Percentiles rank a stretch among this genome's conserved stretches.
phyloP scores from a whole-genome alignment of 2,888 invertebrate species.

The Drosophila melanocephala region DNA sequence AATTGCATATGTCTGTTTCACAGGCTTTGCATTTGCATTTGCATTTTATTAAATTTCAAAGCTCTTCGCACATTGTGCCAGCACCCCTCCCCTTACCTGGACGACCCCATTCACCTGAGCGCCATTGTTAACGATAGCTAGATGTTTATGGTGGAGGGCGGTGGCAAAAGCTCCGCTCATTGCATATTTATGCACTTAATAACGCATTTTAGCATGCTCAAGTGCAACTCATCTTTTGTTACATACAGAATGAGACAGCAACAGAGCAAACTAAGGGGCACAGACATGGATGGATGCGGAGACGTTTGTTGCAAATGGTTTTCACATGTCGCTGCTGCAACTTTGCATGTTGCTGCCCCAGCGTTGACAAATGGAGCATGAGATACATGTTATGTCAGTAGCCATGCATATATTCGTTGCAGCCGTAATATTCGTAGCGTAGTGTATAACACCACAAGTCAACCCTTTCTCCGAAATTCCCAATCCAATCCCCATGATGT shows the following conservation, averaged over 20 bases:
- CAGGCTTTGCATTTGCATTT: constrained; percentile 76
- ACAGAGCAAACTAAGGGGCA: constrained; percentile 2
- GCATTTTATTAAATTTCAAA: constrained; percentile 81
- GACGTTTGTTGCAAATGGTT: constrained; percentile 38
- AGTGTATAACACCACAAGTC: background rate
- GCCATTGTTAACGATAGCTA: constrained; percentile 52
- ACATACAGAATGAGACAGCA: constrained; percentile 37
- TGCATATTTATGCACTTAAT: constrained; percentile 83
- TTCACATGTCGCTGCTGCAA: constrained; percentile 41
- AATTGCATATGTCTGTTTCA: constrained; percentile 62
- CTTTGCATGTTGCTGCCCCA: constrained; percentile 5
- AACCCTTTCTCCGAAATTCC: constrained; percentile 23
- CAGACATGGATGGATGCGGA: background rate
- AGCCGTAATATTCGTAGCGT: background rate
- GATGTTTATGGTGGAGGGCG: background rate
- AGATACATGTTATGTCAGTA: constrained; percentile 56
- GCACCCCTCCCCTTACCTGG: constrained; percentile 16
- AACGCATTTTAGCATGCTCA: constrained; percentile 81
- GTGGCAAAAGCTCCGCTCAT: constrained; percentile 43
- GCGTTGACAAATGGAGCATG: constrained; percentile 74
- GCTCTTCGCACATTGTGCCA: constrained; percentile 57
- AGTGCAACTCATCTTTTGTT: constrained; percentile 80
- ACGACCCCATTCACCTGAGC: constrained; percentile 61
- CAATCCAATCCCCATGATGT: constrained; percentile 40
- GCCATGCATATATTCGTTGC: constrained; percentile 41